Conservation (phyloP, 2,888 invertebrate species). For the Thymelicus sylvestris region DNA sequence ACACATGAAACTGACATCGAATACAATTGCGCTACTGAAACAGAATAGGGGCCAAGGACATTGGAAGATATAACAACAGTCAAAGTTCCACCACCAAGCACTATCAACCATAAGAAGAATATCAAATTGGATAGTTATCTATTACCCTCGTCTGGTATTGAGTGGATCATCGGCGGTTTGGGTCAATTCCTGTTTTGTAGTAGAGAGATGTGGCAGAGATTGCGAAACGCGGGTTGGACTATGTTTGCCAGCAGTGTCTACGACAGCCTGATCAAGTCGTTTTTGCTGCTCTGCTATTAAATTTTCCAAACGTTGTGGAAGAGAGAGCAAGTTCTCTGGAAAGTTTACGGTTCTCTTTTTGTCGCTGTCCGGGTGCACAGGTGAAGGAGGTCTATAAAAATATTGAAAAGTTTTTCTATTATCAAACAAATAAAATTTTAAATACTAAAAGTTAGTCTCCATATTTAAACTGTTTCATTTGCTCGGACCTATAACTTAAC, state of each 20-base stretch:
- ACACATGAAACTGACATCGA: too few relatives aligned
- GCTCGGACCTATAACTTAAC: too few relatives aligned
- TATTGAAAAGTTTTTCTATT: not conserved
- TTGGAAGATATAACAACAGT: too few relatives aligned
- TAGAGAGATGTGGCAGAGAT: constrained; percentile 65
- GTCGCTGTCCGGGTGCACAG: constrained; percentile 47
- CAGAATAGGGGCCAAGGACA: too few relatives aligned
- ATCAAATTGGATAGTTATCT: not conserved
- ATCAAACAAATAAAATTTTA: not conserved
- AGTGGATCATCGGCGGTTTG: constrained; percentile 8
- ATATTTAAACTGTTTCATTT: too few relatives aligned
- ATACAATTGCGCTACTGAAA: too few relatives aligned
- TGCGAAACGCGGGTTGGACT: constrained; percentile 61
- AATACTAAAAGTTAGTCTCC: too few relatives aligned
- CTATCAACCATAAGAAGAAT: not conserved
- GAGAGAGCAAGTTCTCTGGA: constrained; percentile 63
- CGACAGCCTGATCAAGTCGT: constrained; percentile 59
- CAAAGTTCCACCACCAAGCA: not conserved
- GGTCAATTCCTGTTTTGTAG: constrained; percentile 44
- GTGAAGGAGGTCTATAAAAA: constrained; percentile 42
- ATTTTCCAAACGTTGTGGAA: constrained; percentile 60
- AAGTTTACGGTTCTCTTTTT: constrained; percentile 71
- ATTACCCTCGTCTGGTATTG: constrained; percentile 49
- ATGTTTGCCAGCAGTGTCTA: constrained; percentile 61
- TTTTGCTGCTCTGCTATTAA: constrained; percentile 56